These are phyloP conservation scores for Congeria kusceri DNA, from an alignment of 2,888 invertebrate species.

Conservation along the genomic window DNA sequence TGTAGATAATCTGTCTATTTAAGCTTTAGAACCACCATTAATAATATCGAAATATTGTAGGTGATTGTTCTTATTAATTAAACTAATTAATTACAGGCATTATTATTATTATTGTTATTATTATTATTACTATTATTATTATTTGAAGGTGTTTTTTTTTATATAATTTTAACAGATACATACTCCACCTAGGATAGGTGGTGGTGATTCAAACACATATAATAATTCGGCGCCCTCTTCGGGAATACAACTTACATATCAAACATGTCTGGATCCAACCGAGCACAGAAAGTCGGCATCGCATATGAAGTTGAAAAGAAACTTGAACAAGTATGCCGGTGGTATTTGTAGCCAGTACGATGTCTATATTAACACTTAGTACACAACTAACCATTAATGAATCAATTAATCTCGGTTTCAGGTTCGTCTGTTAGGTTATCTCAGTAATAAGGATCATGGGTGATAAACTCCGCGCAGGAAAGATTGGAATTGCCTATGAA, in stretches of 20 bases:
- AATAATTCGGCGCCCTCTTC: too few species aligned
- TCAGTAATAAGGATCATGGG: constrained; percentile 34
- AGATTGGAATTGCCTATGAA: constrained; percentile 79
- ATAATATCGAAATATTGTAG: too few species aligned
- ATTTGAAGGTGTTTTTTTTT: not conserved
- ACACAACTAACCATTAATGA: not conserved
- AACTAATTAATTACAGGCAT: too few species aligned
- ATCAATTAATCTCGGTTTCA: not conserved
- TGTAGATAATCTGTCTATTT: too few species aligned
- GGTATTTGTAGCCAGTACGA: not conserved
- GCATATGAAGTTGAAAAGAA: constrained; percentile 82
- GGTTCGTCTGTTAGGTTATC: not conserved
- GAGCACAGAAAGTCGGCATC: constrained; percentile 82
- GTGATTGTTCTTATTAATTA: too few species aligned
- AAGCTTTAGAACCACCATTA: too few species aligned
- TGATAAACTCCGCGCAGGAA: constrained; percentile 72
- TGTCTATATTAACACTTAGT: not conserved
- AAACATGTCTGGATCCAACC: constrained; percentile 32
- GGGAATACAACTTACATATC: not conserved
- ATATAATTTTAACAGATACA: too few species aligned
- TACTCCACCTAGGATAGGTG: too few species aligned
- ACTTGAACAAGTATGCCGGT: constrained; percentile 77
- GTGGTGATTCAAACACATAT: too few species aligned
- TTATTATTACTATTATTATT: too few species aligned
- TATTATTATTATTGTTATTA: too few species aligned